Conservation (phyloP, 2,113 vertebrate genomes). For the Tetrax tetrax region DNA sequence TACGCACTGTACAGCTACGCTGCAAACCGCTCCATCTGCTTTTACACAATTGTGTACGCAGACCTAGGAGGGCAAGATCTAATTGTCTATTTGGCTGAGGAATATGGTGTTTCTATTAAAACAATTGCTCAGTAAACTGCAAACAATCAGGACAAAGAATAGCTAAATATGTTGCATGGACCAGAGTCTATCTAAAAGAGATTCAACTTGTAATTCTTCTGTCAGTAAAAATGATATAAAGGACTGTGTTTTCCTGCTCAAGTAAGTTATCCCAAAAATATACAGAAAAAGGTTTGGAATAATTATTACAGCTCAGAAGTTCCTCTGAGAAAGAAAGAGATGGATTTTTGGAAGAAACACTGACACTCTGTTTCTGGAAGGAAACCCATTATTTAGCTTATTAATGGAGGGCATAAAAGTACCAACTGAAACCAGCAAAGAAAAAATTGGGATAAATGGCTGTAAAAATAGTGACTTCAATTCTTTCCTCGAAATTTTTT, state of each 20-base stretch:
- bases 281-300: not conserved
- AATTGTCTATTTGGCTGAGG: not conserved
- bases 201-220: not conserved
- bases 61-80: not conserved
- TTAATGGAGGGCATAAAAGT: not conserved
- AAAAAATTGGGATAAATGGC: not conserved
- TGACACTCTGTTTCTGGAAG: not conserved
- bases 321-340: not conserved
- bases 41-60: not conserved
- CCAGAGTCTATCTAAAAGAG: not conserved
- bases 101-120: not conserved
- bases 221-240: not conserved
- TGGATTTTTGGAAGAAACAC: not conserved
- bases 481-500: not conserved
- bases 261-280: not conserved
- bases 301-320: not conserved
- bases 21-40: not conserved
- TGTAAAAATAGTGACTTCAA: not conserved
- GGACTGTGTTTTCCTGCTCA: not conserved
- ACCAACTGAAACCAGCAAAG: not conserved
- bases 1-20: fast-evolving
- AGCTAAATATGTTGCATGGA: not conserved
- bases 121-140: not conserved
- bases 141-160: not conserved
- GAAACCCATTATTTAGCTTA: not conserved